Base-by-base conservation (phyloP, 2,797 vertebrate species). In the Erpetoichthys calabaricus region DNA sequence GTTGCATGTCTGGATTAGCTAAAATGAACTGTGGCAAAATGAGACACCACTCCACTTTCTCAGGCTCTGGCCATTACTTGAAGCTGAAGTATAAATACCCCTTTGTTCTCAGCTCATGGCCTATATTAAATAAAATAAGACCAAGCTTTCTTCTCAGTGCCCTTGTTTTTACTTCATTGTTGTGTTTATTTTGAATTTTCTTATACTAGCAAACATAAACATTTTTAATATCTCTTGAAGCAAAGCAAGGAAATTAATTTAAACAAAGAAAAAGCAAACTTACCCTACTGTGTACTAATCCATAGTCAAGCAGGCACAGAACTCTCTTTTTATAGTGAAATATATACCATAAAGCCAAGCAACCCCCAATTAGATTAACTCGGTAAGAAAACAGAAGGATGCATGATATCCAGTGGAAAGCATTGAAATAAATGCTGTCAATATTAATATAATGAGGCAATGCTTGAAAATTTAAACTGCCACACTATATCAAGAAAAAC, bases 1-100 rank as follows among this genome's bases (percentile, higher is more conserved):
- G 86, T 74, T 72, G 80, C 80, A 79, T 76, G 74, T 87, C 76
- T 84, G 79, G 78, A 87, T 84, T 86, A 83, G 79, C 80, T 81
- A 73, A 82, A 83, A 81, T 73, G 77, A 82, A 81, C 76, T 70
- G 72, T 67, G 69, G 74, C 72, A 79, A 78, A 79, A 64, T 62
- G 73, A 77, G 78, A 78, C 77, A 79, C 82, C 74, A 73, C 75
- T 78, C 76, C 73, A 79, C 81, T 70, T 74, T 76, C 71, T 77
- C 66, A 68, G 75, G 75, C 75, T 78, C 59, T 74, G 71, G 72
- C 73, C 72, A 79, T 81, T 79, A 75, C 80, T 80, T 80, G 66
- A 75, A 71, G 66, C 76, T 66, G 73, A 72, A 64, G 59, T 71
- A 78, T 81, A 76, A 75, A 78, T 71, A 73, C 66, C 54, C 70